Conservation (phyloP, 2,888 invertebrate genomes). For the Drosophila atroscutellata region DNA sequence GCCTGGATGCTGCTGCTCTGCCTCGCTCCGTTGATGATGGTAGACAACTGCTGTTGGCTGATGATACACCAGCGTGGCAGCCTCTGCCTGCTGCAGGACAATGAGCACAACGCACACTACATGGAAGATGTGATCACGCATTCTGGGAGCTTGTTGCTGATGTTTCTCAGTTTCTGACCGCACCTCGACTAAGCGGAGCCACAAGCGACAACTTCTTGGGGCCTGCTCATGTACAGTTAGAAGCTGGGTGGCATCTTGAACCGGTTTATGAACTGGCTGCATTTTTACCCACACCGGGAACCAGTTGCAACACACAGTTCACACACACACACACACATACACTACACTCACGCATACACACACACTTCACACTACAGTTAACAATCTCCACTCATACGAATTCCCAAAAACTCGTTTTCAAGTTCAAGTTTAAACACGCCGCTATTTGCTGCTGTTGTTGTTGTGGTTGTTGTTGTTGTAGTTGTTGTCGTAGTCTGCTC, state of each 20-base stretch:
- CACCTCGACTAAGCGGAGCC: conserved; percentile 51
- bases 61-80: conserved; percentile 53
- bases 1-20: conserved; percentile 63
- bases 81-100: neutral
- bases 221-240: conserved; percentile 55
- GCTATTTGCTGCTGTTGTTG: conserved; percentile 9
- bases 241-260: conserved; percentile 43
- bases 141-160: conserved; percentile 27
- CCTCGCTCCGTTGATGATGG: conserved; percentile 21
- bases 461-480: conserved; percentile 23
- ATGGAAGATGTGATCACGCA: conserved; percentile 14
- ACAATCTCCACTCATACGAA: conserved; percentile 38
- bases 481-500: conserved; percentile 9
- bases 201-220: conserved; percentile 4
- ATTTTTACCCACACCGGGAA: conserved; percentile 41
- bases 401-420: conserved; percentile 76
- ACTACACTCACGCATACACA: neutral
- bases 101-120: conserved; percentile 19
- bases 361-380: neutral
- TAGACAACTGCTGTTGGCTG: conserved; percentile 53
- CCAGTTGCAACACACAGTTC: conserved; percentile 60
- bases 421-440: conserved; percentile 79
- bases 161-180: conserved; percentile 28
- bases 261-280: conserved; percentile 59
- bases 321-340: conserved; percentile 6